Percentiles rank a stretch among this genome's conserved stretches.
Evolutionary conservation across 2,797 vertebrate genomes (phyloP).

Genomic region (Clarias fuscus): DNA sequence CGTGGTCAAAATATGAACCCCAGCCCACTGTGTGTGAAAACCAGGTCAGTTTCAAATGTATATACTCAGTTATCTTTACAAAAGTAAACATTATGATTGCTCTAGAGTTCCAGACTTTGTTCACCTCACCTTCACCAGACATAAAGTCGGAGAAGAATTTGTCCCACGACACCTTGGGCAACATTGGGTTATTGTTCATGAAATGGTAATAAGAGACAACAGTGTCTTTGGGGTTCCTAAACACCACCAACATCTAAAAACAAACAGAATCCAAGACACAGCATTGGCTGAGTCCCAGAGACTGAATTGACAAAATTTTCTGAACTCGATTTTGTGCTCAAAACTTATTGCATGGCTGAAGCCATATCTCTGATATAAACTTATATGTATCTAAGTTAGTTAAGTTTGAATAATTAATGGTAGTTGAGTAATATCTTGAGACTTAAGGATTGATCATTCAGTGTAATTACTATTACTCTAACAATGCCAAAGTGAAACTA

Average conservation of each 20-base stretch:
- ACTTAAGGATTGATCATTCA: too few species aligned
- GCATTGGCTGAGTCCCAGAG: not conserved
- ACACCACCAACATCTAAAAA: constrained; percentile 70
- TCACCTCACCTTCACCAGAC: constrained; percentile 73
- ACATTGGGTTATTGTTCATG: constrained; percentile 66
- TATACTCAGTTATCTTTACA: not conserved
- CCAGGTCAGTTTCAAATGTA: not conserved
- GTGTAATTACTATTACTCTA: too few species aligned
- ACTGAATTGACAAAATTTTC: too few species aligned
- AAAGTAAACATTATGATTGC: not conserved
- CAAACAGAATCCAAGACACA: not conserved
- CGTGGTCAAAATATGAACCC: constrained; percentile 78
- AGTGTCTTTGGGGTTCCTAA: constrained; percentile 77
- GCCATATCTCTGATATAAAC: too few species aligned
- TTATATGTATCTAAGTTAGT: too few species aligned
- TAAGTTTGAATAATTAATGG: too few species aligned
- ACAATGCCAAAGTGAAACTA: too few species aligned
- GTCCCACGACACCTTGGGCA: constrained; percentile 73
- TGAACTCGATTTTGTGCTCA: too few species aligned
- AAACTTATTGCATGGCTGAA: too few species aligned
- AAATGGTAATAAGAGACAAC: constrained; percentile 76
- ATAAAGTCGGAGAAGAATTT: constrained; percentile 75
- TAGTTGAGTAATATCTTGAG: too few species aligned
- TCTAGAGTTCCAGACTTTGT: too few species aligned
- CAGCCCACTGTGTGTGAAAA: constrained; percentile 58